These are phyloP conservation scores for Linnaemya vulpina DNA, from an alignment of 2,888 invertebrate genomes.

Conservation along the genomic window DNA sequence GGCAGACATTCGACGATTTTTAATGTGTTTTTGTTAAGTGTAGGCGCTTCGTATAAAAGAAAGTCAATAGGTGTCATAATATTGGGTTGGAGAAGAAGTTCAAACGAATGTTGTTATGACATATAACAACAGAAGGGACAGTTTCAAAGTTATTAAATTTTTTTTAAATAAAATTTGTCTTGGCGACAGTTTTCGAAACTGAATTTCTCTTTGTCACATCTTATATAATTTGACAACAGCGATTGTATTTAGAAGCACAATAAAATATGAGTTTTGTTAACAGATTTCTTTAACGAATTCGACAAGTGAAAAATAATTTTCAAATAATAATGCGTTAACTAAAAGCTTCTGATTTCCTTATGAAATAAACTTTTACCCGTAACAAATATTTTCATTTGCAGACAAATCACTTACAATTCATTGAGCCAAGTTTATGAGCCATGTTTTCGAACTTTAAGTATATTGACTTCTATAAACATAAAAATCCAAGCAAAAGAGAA, in stretches of 20 bases:
- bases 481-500: constrained; percentile 31
- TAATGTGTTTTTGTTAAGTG: constrained; percentile 37
- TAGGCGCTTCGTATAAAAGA: constrained; percentile 60
- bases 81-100: constrained; percentile 11
- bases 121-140: background rate
- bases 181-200: too few relatives aligned
- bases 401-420: constrained; percentile 42
- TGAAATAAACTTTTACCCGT: background rate
- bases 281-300: too few relatives aligned
- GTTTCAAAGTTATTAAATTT: too few relatives aligned
- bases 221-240: too few relatives aligned
- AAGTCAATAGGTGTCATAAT: constrained; percentile 45
- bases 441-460: constrained; percentile 38
- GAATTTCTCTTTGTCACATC: too few relatives aligned
- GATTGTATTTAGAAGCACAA: too few relatives aligned
- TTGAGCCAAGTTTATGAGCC: constrained; percentile 32
- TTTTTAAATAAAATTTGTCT: too few relatives aligned
- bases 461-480: constrained; percentile 48
- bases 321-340: too few relatives aligned
- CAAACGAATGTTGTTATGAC: too few relatives aligned
- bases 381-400: constrained; percentile 19
- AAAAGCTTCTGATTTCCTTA: too few relatives aligned
- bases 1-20: constrained; percentile 2
- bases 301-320: too few relatives aligned
- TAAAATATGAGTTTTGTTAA: too few relatives aligned